Base-by-base conservation (phyloP, 2,797 vertebrate species). In the Ctenochaetus hawaiiensis region DNA sequence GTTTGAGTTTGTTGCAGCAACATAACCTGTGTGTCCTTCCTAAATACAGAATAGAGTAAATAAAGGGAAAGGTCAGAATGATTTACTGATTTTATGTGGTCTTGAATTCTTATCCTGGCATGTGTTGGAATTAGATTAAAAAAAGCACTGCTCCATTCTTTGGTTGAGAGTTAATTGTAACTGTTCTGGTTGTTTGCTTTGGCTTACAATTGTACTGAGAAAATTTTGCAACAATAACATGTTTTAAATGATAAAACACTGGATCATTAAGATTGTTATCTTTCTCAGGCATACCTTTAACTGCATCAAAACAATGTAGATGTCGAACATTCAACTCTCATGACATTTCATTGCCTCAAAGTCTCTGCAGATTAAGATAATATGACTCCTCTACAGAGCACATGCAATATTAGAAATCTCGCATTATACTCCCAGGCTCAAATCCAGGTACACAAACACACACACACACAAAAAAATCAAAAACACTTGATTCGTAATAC, bases 1-100 rank as follows among this genome's bases (percentile, higher is more conserved):
- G 70, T 87, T 34, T 34, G 30, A 34, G 30, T 53, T 72, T 90
- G 84, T 82, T 83, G 78, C 73, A 80, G 63, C 81, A 88, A 90
- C 77, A 90, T 52, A 81, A 66, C 69, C 62, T 14, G 44, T 22
- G 47, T 82, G 81, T 81, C 65, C 74, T 86, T 85, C 67, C 78
- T 75, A 78, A 83, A 80, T 67, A 75, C 41, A 4, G 63, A 74
- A 61, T 17, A 65, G 49, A 59, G 26, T 26, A 76, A 72, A 82
- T 57, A 69, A 82, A 84, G 30, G 62, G 63, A 72, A 82, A 74
- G 75, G 54, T 72, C 60, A 74, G 59, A 30, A 78, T 41, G 48
- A 74, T 54, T 13, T 63, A 20, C 65, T 72, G 44, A 67, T 78
- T 62, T 48, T 72, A 49, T 62, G 61, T 26, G 20, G 43, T 68